These are phyloP conservation scores for Drosophila seguyi DNA, from an alignment of 1,140 invertebrate genomes.

Conservation along the genomic window DNA sequence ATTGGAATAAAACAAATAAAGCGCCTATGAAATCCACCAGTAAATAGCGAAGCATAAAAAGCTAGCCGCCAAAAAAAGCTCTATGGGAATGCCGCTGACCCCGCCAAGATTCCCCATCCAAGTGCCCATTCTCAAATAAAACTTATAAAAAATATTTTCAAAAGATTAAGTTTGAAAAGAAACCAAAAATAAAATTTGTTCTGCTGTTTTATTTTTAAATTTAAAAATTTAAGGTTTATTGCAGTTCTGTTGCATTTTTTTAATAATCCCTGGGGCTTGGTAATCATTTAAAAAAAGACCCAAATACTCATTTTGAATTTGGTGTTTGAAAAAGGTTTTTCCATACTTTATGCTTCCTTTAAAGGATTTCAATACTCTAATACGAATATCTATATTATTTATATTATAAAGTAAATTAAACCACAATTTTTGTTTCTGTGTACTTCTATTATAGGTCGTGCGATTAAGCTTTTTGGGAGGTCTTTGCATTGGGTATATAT, in stretches of 20 bases:
- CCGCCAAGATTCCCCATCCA: conserved; percentile 25
- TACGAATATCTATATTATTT: background rate
- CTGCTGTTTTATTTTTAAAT: too few species aligned
- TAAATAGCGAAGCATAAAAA: conserved; percentile 37
- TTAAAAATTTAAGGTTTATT: background rate
- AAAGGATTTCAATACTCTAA: background rate
- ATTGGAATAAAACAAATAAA: conserved; percentile 30
- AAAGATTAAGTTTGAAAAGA: too few species aligned
- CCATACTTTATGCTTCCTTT: background rate
- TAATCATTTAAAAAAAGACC: too few species aligned
- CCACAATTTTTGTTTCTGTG: background rate
- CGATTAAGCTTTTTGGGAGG: conserved; percentile 10
- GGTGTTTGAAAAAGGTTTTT: background rate
- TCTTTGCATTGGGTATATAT: conserved; percentile 2
- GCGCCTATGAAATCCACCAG: conserved; percentile 19
- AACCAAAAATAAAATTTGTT: too few species aligned
- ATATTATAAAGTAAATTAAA: background rate
- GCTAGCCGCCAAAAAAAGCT: conserved; percentile 36
- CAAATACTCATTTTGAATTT: background rate
- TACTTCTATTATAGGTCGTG: background rate
- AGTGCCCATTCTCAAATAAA: background rate
- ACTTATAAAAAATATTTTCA: background rate
- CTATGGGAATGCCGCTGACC: conserved; percentile 42
- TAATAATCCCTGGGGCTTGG: too few species aligned
- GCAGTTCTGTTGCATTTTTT: too few species aligned